Base-by-base conservation (phyloP, 2,797 vertebrate genomes). In the Garrulus glandarius region DNA sequence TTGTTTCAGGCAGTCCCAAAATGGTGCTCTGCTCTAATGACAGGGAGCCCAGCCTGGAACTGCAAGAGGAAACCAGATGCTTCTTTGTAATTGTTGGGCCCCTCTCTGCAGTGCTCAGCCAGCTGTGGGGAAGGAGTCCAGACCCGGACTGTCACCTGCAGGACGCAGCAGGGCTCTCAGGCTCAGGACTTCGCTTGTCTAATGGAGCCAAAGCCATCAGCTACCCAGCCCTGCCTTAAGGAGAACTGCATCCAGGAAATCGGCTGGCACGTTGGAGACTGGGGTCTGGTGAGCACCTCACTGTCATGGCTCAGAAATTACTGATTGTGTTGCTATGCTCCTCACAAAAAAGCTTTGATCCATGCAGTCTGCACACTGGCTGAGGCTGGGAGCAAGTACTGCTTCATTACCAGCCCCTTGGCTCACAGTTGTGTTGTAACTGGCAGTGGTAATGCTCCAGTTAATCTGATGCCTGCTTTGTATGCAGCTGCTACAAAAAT, bases 71-170 rank as follows among this genome's bases (percentile, higher is more conserved):
- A 84, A 37, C 2, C 34, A 83, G 19, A 12, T 67, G 36, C 30
- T 81, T 70, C 44, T 59, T 65, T 69, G 18, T 94, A 77, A 93
- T 27, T 71, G 44, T 92, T 65, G 27, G 5, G 4, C 27, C 37
- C 27, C 61, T 92, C 86, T 87, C 95, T 95, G 34, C 96, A 99
- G 99, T 99, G 99, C 96, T 99, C 99, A 0, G 98, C 98, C 78
- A 99, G 98, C 68, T 99, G 99, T 5, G 99, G 99, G 4, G 86
- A 98, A 21, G 99, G 99, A 2, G 93, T 99, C 57, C 99, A 98
- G 98, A 99, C 97, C 77, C 97, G 99, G 24, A 98, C 98, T 0
- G 97, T 99, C 86, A 98, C 97, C 61, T 99, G 99, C 82, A 97
- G 94, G 50, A 98, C 98, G 0, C 97, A 98, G 8, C 96, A 97